These are phyloP conservation scores for Sitodiplosis mosellana DNA, from an alignment of 1,140 invertebrate genomes.

Conservation along the genomic window DNA sequence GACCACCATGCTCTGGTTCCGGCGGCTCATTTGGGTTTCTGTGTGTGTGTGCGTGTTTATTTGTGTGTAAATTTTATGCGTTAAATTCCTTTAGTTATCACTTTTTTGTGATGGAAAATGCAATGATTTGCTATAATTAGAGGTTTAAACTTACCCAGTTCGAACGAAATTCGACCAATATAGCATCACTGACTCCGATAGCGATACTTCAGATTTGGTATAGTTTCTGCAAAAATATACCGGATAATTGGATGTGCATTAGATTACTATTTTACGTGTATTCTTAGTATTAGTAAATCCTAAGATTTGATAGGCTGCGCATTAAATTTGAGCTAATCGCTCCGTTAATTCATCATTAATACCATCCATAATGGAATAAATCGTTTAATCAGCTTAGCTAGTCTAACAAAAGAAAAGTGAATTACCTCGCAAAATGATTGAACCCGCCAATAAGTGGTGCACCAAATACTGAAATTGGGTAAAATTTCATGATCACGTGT, in stretches of 20 bases:
- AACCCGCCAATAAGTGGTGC: slow-evolving; percentile 60
- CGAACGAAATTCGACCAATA: slow-evolving; percentile 95
- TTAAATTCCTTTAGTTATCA: no score
- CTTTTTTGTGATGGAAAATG: no score
- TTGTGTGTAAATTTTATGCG: background rate
- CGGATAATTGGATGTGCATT: no score
- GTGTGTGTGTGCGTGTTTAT: slow-evolving; percentile 13
- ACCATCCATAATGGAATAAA: no score
- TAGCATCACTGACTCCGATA: slow-evolving; percentile 83
- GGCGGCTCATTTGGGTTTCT: slow-evolving; percentile 81
- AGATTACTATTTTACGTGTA: no score
- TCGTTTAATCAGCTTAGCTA: no score
- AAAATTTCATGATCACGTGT: no score
- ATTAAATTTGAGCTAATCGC: background rate
- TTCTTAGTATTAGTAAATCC: no score
- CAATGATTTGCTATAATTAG: background rate
- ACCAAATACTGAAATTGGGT: slow-evolving; percentile 28
- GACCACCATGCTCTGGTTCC: slow-evolving; percentile 39
- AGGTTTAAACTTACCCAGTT: slow-evolving; percentile 25
- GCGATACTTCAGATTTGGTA: slow-evolving; percentile 68
- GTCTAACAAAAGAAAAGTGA: no score
- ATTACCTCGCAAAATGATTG: slow-evolving; percentile 47
- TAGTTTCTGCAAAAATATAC: slow-evolving; percentile 41
- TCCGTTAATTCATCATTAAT: no score
- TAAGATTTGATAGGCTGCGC: no score